Base-by-base conservation (phyloP, 2,888 invertebrate genomes). In the Dryobotodes eremita region DNA sequence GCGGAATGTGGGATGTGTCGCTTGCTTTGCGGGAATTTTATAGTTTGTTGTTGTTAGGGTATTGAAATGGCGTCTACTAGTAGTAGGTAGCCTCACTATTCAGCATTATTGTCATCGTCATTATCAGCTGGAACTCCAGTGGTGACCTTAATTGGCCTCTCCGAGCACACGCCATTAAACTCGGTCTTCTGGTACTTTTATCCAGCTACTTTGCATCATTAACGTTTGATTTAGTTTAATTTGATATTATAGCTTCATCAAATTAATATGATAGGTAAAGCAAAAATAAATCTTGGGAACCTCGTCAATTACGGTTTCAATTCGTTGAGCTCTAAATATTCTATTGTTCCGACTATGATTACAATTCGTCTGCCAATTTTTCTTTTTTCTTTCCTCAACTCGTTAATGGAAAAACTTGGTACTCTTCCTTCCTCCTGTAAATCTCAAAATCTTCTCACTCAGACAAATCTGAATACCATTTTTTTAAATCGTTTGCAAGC, bases 401-500 rank as follows among this genome's bases (percentile, higher is more conserved):
- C 17, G 17, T 70, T 72, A 70, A 66, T 70, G 55, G 13, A 10
- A 69, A 57, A 82, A 50, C 42, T 75, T 72, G 10, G 46, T 72
- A 69, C 66, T 77, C 61, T 55, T 64, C 61, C 46, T 70, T 72
- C 68, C 23, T 31, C 17, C 7, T 26, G 57, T 75, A 65, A 77
- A 83, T 64, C 61, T 76, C 7, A 53, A 68, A 88, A 75, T 69
- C 46, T 69, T 66, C 59, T 66, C 48, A 36, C 26, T 77, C 64
- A 48, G 42, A 59, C 42, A 62, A 68, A 69, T 79, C 70, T 74
- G 36, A 83, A 86, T 72, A 75, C 59, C 23, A 36, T 65, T 77
- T 78, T 81, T 86, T 85, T 26, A 48, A 83, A 74, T 77, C 75
- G 62, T 59, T 75, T 71, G 48, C 70, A 53, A 74, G 59, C 62